phyloP scores from a whole-genome alignment of 2,888 invertebrate species.

The Lasioglossum pauxillum region DNA sequence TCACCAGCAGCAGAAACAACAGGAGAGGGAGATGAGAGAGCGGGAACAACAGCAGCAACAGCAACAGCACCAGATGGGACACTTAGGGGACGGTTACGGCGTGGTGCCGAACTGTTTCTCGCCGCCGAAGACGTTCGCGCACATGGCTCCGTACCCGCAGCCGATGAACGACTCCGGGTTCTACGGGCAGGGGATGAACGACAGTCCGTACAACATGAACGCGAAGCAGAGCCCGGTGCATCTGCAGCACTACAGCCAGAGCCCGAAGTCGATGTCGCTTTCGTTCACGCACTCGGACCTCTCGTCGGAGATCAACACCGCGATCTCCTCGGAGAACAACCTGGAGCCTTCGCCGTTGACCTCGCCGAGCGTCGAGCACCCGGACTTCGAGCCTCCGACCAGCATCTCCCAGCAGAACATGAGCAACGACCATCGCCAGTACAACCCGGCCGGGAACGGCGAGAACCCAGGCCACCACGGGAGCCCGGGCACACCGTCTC shows the following conservation, averaged over 20 bases:
- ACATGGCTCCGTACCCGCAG: slow-evolving; percentile 82
- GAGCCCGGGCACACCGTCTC: slow-evolving; percentile 80
- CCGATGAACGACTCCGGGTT: slow-evolving; percentile 79
- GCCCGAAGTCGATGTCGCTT: slow-evolving; percentile 84
- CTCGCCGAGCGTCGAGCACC: slow-evolving; percentile 89
- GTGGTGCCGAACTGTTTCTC: slow-evolving; percentile 81
- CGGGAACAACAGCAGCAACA: slow-evolving; percentile 76
- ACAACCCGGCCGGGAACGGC: slow-evolving; percentile 83
- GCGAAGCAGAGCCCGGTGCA: slow-evolving; percentile 84
- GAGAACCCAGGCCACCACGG: slow-evolving; percentile 77
- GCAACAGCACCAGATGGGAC: slow-evolving; percentile 77
- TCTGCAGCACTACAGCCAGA: slow-evolving; percentile 83
- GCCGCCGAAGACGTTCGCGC: slow-evolving; percentile 81
- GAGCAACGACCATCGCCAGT: slow-evolving; percentile 85
- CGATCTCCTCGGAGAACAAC: slow-evolving; percentile 89
- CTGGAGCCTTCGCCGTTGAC: slow-evolving; percentile 88
- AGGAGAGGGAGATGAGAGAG: slow-evolving; percentile 80
- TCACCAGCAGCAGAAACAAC: slow-evolving; percentile 83
- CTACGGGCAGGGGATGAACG: slow-evolving; percentile 80
- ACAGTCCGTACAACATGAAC: slow-evolving; percentile 81
- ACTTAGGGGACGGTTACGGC: slow-evolving; percentile 79
- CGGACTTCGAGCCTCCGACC: slow-evolving; percentile 91
- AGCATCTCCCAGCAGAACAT: slow-evolving; percentile 85
- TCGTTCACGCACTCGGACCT: slow-evolving; percentile 90
- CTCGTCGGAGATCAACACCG: slow-evolving; percentile 91